A percentile compares a stretch with the other conserved stretches of the same genome.
phyloP scores from a whole-genome alignment of 1,140 invertebrate genomes.

The Globodera rostochiensis region DNA sequence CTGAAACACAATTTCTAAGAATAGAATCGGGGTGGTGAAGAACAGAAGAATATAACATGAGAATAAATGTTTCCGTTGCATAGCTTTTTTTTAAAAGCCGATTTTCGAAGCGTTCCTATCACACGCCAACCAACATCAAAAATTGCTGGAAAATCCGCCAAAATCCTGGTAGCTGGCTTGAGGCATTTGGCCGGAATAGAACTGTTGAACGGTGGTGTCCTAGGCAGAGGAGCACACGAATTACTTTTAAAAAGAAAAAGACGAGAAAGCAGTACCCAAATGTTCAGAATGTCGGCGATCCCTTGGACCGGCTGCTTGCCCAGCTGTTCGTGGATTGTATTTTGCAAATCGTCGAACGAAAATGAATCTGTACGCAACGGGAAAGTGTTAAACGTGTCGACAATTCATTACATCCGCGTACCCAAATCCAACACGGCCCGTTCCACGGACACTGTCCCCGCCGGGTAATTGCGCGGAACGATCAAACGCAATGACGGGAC shows the following conservation, averaged over 20 bases:
- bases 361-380: neutral
- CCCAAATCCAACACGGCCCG: constrained; percentile 40
- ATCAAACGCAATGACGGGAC: constrained; percentile 40
- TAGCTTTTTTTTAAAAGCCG: too few species aligned
- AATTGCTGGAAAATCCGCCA: constrained; percentile 21
- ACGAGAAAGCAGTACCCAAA: constrained; percentile 20
- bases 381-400: too few species aligned
- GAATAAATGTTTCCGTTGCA: too few species aligned
- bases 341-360: constrained; percentile 18
- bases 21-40: too few species aligned
- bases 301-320: neutral
- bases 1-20: too few species aligned
- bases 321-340: constrained; percentile 17
- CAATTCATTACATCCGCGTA: constrained; percentile 12
- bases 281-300: neutral
- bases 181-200: constrained; percentile 32
- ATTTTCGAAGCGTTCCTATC: too few species aligned
- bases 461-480: constrained; percentile 45
- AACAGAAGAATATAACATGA: too few species aligned
- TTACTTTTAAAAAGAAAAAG: neutral
- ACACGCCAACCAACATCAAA: neutral
- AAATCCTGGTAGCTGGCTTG: constrained; percentile 29
- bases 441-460: constrained; percentile 34
- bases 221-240: neutral
- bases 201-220: constrained; percentile 35